A percentile compares a stretch with the other conserved stretches of the same genome.
phyloP scores from a whole-genome alignment of 2,888 invertebrate genomes.

The Eristalis pertinax region DNA sequence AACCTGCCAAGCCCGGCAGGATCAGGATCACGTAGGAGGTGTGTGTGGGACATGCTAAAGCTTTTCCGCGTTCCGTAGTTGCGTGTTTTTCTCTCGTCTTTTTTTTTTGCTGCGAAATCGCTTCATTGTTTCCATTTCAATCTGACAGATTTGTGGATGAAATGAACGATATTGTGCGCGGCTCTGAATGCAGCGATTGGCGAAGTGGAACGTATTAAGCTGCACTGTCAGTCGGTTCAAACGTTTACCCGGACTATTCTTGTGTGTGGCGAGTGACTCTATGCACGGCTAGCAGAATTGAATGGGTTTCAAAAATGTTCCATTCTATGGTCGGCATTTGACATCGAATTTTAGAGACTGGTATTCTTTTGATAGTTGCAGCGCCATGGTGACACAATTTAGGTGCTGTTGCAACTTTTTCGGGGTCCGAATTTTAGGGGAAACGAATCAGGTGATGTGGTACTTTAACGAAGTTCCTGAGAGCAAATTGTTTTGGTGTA shows the following conservation, averaged over 20 bases:
- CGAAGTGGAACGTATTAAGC: conserved; percentile 11
- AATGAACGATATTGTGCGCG: conserved; percentile 40
- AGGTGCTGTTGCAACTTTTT: no score
- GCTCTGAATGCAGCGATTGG: conserved; percentile 49
- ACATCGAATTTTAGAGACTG: no score
- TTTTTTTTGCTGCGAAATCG: conserved; percentile 21
- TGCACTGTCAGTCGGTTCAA: background rate
- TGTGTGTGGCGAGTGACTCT: background rate
- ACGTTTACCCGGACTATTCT: background rate
- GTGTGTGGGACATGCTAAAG: conserved; percentile 16
- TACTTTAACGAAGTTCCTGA: no score
- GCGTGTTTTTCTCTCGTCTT: background rate
- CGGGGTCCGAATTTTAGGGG: no score
- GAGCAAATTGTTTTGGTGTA: no score
- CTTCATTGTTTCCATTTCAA: conserved; percentile 57
- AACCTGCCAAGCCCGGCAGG: background rate
- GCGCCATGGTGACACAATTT: no score
- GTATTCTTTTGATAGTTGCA: no score
- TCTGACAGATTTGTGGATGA: conserved; percentile 56
- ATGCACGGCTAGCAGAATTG: background rate
- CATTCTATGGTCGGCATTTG: no score
- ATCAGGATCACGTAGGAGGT: conserved; percentile 41
- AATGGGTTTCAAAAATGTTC: no score
- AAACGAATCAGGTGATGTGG: no score
- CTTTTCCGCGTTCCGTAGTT: conserved; percentile 21